Conservation (phyloP, 2,888 invertebrate species). For the Pterostichus madidus region DNA sequence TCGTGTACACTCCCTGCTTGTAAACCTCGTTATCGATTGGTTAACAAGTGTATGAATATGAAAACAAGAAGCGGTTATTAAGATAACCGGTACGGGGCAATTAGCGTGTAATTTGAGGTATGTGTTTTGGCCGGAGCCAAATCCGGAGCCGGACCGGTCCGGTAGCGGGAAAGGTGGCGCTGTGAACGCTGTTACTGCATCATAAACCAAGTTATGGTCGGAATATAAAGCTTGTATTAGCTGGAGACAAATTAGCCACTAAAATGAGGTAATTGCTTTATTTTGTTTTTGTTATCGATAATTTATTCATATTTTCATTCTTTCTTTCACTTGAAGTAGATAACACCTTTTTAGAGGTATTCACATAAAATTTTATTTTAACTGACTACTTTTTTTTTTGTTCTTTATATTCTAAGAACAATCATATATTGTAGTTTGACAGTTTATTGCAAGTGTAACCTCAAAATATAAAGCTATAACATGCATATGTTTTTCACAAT, state of each 20-base stretch:
- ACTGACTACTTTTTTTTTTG: no score
- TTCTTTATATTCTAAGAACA: no score
- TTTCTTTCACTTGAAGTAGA: not conserved
- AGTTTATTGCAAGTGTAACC: no score
- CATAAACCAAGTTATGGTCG: constrained; percentile 19
- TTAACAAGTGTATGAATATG: constrained; percentile 35
- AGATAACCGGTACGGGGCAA: constrained; percentile 33
- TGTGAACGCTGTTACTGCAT: constrained; percentile 26
- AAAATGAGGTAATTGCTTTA: constrained; percentile 29
- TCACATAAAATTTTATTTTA: no score
- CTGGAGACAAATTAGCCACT: constrained; percentile 17
- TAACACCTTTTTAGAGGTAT: no score
- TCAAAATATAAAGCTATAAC: no score
- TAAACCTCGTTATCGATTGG: constrained; percentile 10
- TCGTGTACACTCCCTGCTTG: constrained; percentile 17
- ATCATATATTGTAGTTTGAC: no score
- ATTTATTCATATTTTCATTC: constrained; percentile 35
- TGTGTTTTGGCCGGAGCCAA: not conserved
- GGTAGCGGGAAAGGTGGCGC: constrained; percentile 2
- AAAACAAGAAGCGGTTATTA: constrained; percentile 26
- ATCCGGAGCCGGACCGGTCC: not conserved
- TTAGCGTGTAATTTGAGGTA: constrained; percentile 13
- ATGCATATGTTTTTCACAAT: no score
- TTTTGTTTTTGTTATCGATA: constrained; percentile 19
- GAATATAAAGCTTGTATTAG: constrained; percentile 46